These are phyloP conservation scores for Trichopria drosophilae DNA, from an alignment of 2,888 invertebrate species.

Conservation along the genomic window DNA sequence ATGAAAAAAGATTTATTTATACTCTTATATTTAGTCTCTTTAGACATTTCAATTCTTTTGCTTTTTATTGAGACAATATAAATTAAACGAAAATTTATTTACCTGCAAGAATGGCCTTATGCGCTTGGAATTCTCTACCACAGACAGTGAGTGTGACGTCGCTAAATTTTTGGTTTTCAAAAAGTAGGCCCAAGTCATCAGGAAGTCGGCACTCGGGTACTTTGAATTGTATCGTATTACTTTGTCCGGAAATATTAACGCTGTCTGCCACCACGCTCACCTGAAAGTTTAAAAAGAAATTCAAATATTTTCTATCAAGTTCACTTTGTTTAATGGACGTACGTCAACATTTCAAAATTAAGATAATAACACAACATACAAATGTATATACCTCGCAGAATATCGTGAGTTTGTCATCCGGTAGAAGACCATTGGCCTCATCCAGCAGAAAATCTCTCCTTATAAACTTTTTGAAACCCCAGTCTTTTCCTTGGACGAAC, in stretches of 20 bases:
- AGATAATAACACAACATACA: conserved; percentile 43
- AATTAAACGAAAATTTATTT: conserved; percentile 16
- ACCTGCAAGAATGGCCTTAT: conserved; percentile 92
- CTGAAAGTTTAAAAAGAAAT: conserved; percentile 52
- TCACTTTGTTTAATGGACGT: no score
- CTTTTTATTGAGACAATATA: not conserved
- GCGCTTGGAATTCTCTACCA: conserved; percentile 89
- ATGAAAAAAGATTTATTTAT: no score
- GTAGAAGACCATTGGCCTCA: conserved; percentile 96
- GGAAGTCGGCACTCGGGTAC: conserved; percentile 91
- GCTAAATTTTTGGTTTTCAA: conserved; percentile 96
- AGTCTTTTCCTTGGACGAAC: conserved; percentile 99
- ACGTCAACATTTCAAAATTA: conserved; percentile 15
- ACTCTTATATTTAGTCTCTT: no score
- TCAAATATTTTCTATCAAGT: not conserved
- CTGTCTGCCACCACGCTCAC: conserved; percentile 98
- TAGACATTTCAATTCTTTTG: no score
- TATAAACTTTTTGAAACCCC: conserved; percentile 99
- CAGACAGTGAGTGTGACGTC: conserved; percentile 95
- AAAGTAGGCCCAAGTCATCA: conserved; percentile 92
- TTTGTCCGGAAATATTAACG: conserved; percentile 98
- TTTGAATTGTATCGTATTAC: conserved; percentile 97
- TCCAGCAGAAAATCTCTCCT: conserved; percentile 97
- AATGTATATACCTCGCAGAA: conserved; percentile 86
- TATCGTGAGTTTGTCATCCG: conserved; percentile 98